These are phyloP conservation scores for Anastrepha obliqua DNA, from an alignment of 1,140 invertebrate genomes.

Conservation along the genomic window DNA sequence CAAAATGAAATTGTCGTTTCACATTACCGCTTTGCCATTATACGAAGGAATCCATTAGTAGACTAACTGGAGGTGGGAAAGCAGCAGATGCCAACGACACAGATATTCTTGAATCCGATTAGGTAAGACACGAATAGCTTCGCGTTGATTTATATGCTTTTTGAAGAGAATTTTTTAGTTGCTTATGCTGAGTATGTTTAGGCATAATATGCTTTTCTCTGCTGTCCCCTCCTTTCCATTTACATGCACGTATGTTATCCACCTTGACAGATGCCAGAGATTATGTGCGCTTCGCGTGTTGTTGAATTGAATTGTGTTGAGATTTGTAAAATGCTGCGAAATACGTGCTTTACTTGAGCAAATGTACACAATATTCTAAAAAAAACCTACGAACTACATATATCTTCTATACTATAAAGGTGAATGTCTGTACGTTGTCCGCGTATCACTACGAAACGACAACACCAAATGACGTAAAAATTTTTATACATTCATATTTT, in stretches of 20 bases:
- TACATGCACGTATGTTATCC: not conserved
- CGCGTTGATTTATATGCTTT: constrained; percentile 11
- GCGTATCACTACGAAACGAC: too few species aligned
- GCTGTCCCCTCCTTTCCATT: not conserved
- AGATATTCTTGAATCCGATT: constrained; percentile 11
- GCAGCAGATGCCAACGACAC: not conserved
- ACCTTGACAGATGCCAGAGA: constrained; percentile 22
- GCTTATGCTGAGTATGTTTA: not conserved
- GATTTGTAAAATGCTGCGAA: not conserved
- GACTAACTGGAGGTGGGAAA: too few species aligned
- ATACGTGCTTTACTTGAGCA: not conserved
- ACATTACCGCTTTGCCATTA: too few species aligned
- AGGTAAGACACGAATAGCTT: not conserved
- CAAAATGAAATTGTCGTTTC: too few species aligned
- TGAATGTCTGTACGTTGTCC: too few species aligned
- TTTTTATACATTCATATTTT: too few species aligned
- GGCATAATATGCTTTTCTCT: not conserved
- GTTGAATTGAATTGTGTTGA: not conserved
- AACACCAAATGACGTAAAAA: too few species aligned
- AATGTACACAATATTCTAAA: not conserved
- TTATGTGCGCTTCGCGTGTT: constrained; percentile 19
- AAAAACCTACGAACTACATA: too few species aligned
- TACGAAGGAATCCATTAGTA: too few species aligned
- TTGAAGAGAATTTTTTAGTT: not conserved
- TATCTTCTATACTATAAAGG: too few species aligned